Evolutionary conservation across 1,140 invertebrate genomes (phyloP).

Genomic region (Temnothorax curvispinosus): DNA sequence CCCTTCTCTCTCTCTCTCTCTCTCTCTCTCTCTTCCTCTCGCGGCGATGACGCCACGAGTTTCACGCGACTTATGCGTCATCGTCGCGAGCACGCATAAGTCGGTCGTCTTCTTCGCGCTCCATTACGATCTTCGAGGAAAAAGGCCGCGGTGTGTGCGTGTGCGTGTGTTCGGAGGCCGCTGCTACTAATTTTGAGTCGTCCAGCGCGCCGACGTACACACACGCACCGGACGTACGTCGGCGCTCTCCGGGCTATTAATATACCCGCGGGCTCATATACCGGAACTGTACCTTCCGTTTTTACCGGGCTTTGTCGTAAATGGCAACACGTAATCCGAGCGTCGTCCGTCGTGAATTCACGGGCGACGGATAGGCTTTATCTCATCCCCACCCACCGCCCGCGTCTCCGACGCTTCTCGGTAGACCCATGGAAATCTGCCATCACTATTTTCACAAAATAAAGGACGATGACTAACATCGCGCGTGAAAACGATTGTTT

Average conservation of each 20-base stretch:
- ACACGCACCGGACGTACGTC: slow-evolving; percentile 60
- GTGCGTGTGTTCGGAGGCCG: slow-evolving; percentile 30
- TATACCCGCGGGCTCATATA: slow-evolving; percentile 54
- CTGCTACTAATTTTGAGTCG: slow-evolving; percentile 67
- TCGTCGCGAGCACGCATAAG: not conserved
- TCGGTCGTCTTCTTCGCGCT: slow-evolving; percentile 15
- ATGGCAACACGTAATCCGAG: slow-evolving; percentile 51
- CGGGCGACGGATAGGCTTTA: not conserved
- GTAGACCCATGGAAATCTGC: slow-evolving; percentile 1
- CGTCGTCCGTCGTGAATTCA: slow-evolving; percentile 23
- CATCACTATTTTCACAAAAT: slow-evolving; percentile 15
- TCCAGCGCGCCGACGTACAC: slow-evolving; percentile 40
- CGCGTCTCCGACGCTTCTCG: not conserved
- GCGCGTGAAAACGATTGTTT: not conserved
- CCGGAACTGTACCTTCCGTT: slow-evolving; percentile 74
- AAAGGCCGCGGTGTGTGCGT: not conserved
- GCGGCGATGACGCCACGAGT: slow-evolving; percentile 45
- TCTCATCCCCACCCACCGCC: not conserved
- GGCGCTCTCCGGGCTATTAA: slow-evolving; percentile 67
- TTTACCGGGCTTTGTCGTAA: slow-evolving; percentile 50
- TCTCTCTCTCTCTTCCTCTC: not conserved
- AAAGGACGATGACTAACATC: not conserved
- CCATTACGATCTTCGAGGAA: slow-evolving; percentile 51
- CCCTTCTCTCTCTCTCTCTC: not conserved
- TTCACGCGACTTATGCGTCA: slow-evolving; percentile 46